Conservation (phyloP, 2,113 vertebrate genomes). For the Mirza zaza region DNA sequence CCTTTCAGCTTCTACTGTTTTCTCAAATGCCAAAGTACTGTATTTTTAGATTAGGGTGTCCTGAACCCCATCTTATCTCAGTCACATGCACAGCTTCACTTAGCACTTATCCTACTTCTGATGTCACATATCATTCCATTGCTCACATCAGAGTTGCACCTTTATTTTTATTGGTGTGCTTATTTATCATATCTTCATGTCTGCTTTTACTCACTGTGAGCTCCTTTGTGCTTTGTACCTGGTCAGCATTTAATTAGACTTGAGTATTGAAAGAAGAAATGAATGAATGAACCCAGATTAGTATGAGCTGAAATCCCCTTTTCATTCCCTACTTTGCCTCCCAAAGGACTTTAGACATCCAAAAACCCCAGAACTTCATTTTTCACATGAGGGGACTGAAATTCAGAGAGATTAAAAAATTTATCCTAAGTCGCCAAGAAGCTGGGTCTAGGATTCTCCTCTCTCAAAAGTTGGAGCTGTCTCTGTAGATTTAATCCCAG, state of each 20-base stretch:
- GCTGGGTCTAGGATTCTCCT: background rate
- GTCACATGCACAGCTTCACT: background rate
- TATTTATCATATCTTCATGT: background rate
- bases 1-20: background rate
- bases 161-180: background rate
- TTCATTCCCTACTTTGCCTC: background rate
- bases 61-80: background rate
- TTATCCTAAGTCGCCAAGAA: background rate
- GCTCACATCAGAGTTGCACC: background rate
- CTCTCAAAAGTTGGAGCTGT: background rate
- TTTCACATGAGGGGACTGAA: background rate
- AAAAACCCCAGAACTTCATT: constrained; percentile 17
- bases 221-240: background rate
- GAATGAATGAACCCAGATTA: background rate
- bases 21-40: background rate
- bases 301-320: background rate
- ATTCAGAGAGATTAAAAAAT: background rate
- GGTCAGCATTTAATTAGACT: background rate
- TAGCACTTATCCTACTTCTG: background rate
- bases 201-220: background rate
- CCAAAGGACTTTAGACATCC: background rate
- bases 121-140: background rate
- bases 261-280: background rate
- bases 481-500: background rate
- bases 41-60: background rate